Base-by-base conservation (phyloP, 35 echinoderm and acorn worm species). In the Heliocidaris tuberculata region DNA sequence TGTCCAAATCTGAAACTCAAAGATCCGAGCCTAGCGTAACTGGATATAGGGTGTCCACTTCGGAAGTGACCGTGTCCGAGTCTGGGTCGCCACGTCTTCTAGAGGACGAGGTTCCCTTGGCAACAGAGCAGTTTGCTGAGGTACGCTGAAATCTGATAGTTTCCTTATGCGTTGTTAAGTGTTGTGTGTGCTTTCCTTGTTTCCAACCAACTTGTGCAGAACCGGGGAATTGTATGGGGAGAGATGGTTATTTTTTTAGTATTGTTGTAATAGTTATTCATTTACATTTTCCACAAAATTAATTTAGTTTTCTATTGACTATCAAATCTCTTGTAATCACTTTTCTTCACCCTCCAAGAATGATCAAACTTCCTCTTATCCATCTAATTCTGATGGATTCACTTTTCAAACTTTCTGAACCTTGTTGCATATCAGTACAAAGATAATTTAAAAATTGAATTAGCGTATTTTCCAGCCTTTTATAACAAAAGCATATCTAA, bases 11-110 rank as follows among this genome's bases (percentile, higher is more conserved):
- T 29, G 91, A 93, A 59, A 48, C 48, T 10, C 31, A 93, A 59
- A 49, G 91, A 42, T 93, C 93, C 35, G 86, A 95, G 94, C 71
- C 92, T 50, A 32, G 71, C 47, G 30, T 88, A 29, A 27, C 93
- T 48, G 31, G 85, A n/a, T 50, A 61, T 94, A 85, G 50, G 54
- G 32, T 92, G 92, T 48, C 94, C 47, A 94, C 94, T 11, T 56
- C 96, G 24, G 97, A 98, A 94, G 97, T 98, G 93, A 98, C 97
- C 86, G 94, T 98, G 49, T 95, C 96, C 42, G 97, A 97, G 97
- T 97, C 97, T 85, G 96, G 91, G 93, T 96, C 93, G 90, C 49
- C 92, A 94, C 94, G 86, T 91, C 71, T 86, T 50, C 88, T 60
- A 31, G 85, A 90, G 86, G 85, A 85, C n/a, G 93, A 93, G 93